Evolutionary conservation across 2,888 invertebrate species (phyloP).

Genomic region (Harpalus rufipes): DNA sequence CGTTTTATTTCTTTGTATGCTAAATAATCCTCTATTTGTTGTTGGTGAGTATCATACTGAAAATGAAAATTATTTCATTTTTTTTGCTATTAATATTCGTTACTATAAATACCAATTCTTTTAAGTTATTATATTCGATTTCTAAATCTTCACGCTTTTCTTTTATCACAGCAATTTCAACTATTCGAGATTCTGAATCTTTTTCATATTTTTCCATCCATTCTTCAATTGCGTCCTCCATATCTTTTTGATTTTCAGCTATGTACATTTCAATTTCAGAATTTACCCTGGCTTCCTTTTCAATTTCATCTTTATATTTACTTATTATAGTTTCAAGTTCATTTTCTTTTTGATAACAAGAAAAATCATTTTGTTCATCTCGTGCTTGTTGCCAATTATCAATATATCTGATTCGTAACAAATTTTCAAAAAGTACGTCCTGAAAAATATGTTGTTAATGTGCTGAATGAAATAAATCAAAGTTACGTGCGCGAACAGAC

Average conservation of each 20-base stretch:
- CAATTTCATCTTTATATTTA: slow-evolving; percentile 73
- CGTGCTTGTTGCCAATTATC: slow-evolving; percentile 75
- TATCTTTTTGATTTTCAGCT: slow-evolving; percentile 73
- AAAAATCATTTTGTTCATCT: slow-evolving; percentile 74
- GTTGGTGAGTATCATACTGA: slow-evolving; percentile 75
- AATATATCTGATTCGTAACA: slow-evolving; percentile 72
- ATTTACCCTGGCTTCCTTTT: slow-evolving; percentile 75
- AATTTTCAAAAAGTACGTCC: slow-evolving; percentile 72
- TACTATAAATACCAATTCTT: slow-evolving; percentile 72
- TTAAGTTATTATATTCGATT: slow-evolving; percentile 73
- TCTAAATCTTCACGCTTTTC: slow-evolving; percentile 75
- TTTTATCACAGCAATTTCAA: slow-evolving; percentile 73
- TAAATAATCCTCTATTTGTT: slow-evolving; percentile 78
- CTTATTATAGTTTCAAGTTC: slow-evolving; percentile 72
- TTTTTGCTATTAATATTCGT: no score
- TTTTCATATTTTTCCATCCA: slow-evolving; percentile 76
- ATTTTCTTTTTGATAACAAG: slow-evolving; percentile 72
- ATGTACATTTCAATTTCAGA: slow-evolving; percentile 74
- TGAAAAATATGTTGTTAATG: slow-evolving; percentile 68
- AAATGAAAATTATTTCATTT: slow-evolving; percentile 63
- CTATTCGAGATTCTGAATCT: slow-evolving; percentile 74
- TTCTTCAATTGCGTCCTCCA: slow-evolving; percentile 73
- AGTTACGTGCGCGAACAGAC: no score
- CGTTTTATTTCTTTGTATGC: slow-evolving; percentile 76
- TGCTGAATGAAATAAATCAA: neutral